Base-by-base conservation (phyloP, 1,140 invertebrate genomes). In the Lordiphosa mommai region DNA sequence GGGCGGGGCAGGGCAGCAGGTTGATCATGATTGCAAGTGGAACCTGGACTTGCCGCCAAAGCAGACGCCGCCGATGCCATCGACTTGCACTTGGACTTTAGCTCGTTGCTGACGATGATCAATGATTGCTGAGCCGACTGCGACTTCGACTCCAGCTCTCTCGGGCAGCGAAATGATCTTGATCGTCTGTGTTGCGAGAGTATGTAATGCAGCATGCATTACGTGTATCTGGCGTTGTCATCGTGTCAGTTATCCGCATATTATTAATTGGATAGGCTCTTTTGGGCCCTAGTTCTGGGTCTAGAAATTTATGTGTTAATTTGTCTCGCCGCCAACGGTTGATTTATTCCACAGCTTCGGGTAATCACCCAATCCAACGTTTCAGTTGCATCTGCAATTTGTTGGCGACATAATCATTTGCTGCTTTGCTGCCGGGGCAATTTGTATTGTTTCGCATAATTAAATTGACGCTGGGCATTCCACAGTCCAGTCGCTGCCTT, bases 381-480 rank as follows among this genome's bases (percentile, higher is more conserved):
- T 20, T 20, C 14, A 32, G 23, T 43, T 10, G 27, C 40, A 48
- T 27, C 33, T 13, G 68, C 72, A 84, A 84, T 72, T 84, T 84
- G 72, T 70, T 77, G 69, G 66, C 67, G 71, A 84, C 72, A 84
- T 84, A 84, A 84, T 84, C 77, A 84, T 84, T 76, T 65, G 56
- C 30, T 13, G 36, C 61, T 68, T 52, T 50, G 63, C 63, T 53
- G 57, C 72, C 65, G n/a, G 5, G 34, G 72, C 77, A 84, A 84
- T 84, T 84, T 84, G 77, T 84, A 84, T 84, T 84, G 77, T 84
- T 23, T 84, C 79, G 72, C 77, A 84, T 84, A 84, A 84, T 84
- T 84, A 84, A 84, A 84, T 84, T 84, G 77, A 84, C 77, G 77
- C 77, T 84, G 77, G 64, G 59, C 72, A 84, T 84, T 77, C 77